Base-by-base conservation (phyloP, 1,140 invertebrate genomes). In the Sitophilus oryzae region DNA sequence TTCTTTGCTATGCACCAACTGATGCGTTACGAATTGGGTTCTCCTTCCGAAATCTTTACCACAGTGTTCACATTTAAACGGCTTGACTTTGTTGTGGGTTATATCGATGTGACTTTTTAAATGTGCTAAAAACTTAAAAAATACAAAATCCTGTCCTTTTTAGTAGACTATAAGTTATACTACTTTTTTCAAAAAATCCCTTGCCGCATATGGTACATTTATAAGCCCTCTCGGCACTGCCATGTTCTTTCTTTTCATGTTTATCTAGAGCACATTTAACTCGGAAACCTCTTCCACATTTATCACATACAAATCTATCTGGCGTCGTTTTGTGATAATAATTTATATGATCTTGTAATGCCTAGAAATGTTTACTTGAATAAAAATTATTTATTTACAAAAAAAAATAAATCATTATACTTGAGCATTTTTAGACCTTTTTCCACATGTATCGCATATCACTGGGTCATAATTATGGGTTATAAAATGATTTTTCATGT, bases 61-160 rank as follows among this genome's bases (percentile, higher is more conserved):
- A 38, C 68, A 70, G 11, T 59, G 47, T 14, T 59, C 56, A 47
- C 68, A 70, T 11, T 51, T 45, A 36, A 50, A 82, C 76, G 65
- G 60, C 56, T 60, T 78, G 65, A 56, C 35, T 43, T 56, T 56
- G 10, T 56, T 56, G 20, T 56, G 53, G 1, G 53, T 56, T 42
- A 56, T 56, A 18, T 56, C 47, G 11, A 56, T 49, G 30, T 56
- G 53, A 25, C 42, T 56, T 44, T 56, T 56, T 36, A 56, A 35
- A 18, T 56, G 53, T n/a, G 42, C 53, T 56, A 14, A 22, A 56
- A 56, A 11, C 5, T n/a, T n/a, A 43, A 38, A n/a, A 14, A 9
- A 15, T 8, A 38, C 16, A 38, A n/a, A 15, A 9, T 5, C 16
- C 16, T 5, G 18, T 1, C 9, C 8, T 40, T 40, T 40, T 2